Conservation (phyloP, 2,888 invertebrate genomes). For the Brachyptera risi region DNA sequence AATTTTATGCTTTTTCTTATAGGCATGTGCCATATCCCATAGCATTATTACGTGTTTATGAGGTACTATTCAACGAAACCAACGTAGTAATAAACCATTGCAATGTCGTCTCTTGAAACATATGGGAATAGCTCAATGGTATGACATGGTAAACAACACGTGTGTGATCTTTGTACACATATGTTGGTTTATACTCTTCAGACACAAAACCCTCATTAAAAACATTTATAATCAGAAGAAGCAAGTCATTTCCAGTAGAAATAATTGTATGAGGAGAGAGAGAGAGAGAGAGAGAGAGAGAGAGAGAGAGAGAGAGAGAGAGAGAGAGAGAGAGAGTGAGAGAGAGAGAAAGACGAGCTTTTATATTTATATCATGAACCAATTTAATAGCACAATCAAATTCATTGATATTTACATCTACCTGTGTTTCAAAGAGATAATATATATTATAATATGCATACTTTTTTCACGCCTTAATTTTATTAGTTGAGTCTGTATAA, state of each 20-base stretch:
- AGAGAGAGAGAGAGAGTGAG: no score
- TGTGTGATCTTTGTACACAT: not conserved
- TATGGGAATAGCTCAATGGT: no score
- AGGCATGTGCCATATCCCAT: not conserved
- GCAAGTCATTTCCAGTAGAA: not conserved
- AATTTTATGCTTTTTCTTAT: not conserved
- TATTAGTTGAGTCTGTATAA: no score
- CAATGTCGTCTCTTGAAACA: not conserved
- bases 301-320: no score
- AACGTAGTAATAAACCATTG: not conserved
- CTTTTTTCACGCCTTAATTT: conserved; percentile 18
- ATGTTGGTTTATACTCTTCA: not conserved
- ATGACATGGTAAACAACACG: not conserved
- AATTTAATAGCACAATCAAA: conserved; percentile 15
- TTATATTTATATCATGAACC: conserved; percentile 7
- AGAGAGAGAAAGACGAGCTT: not conserved
- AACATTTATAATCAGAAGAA: not conserved
- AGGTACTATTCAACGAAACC: not conserved
- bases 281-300: no score
- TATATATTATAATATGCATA: not conserved
- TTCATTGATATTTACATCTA: conserved; percentile 4
- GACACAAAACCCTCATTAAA: no score
- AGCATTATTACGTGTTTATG: conserved; percentile 11
- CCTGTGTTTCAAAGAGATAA: not conserved
- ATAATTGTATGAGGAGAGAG: conserved; percentile 5